Evolutionary conservation across 2,888 invertebrate genomes (phyloP).

Genomic region (Drosophila diplacantha): DNA sequence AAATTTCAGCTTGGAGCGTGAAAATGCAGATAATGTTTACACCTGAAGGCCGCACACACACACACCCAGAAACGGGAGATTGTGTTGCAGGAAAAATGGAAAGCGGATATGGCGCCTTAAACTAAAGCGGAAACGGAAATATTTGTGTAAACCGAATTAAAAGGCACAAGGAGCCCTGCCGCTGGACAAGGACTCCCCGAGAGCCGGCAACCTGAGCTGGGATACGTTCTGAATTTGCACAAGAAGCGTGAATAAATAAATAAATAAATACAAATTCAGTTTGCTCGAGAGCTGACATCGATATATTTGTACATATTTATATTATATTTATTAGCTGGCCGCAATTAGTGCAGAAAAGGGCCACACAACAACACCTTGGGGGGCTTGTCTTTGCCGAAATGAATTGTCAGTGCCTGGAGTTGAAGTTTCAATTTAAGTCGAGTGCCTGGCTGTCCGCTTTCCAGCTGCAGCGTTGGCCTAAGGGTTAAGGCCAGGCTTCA

Average conservation of each 20-base stretch:
- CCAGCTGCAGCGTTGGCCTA: not conserved
- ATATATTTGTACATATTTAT: not conserved
- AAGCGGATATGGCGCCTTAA: constrained; percentile 55
- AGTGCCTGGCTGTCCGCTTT: constrained; percentile 11
- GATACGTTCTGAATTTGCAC: constrained; percentile 30
- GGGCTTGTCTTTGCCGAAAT: not conserved
- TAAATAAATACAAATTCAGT: constrained; percentile 50
- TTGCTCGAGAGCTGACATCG: constrained; percentile 8
- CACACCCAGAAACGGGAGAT: not conserved
- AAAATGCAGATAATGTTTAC: constrained; percentile 62
- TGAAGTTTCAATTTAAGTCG: constrained; percentile 17
- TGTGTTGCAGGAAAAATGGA: constrained; percentile 21
- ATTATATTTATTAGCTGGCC: not conserved
- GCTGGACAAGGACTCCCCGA: not conserved
- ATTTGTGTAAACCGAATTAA: constrained; percentile 42
- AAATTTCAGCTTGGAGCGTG: constrained; percentile 52
- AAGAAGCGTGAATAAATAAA: constrained; percentile 45
- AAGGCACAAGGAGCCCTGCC: constrained; percentile 12
- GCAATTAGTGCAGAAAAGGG: not conserved
- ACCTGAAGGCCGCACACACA: constrained; percentile 52
- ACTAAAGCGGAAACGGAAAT: constrained; percentile 52
- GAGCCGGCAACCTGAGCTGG: constrained; percentile 9
- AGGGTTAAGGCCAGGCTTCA: constrained; percentile 20
- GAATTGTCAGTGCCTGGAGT: constrained; percentile 6
- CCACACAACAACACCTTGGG: no score